A percentile compares a stretch with the other conserved stretches of the same genome.
These are phyloP conservation scores for Pinna nobilis DNA, from an alignment of 1,140 invertebrate species.

Conservation along the genomic window DNA sequence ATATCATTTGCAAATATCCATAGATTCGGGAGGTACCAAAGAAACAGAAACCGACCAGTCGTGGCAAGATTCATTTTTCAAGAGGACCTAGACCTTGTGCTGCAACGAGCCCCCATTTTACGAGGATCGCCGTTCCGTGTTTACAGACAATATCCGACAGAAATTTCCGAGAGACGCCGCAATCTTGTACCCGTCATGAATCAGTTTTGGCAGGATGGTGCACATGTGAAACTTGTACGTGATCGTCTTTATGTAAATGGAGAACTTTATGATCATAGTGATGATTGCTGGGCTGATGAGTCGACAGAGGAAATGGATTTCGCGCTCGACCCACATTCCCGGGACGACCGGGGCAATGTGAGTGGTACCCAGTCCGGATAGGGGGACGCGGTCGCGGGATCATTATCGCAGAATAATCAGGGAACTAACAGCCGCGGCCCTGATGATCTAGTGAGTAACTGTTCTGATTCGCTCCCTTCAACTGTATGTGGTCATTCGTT, in stretches of 20 bases:
- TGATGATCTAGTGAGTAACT: too few species aligned
- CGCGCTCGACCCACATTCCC: not conserved
- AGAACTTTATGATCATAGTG: not conserved
- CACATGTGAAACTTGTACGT: not conserved
- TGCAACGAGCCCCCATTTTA: not conserved
- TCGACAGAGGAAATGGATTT: not conserved
- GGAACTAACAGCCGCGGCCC: not conserved
- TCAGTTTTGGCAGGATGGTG: not conserved
- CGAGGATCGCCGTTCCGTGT: not conserved
- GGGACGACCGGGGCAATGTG: not conserved
- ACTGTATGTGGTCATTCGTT: too few species aligned
- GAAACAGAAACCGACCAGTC: slow-evolving; percentile 4
- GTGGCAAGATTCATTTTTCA: slow-evolving; percentile 18
- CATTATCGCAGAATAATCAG: not conserved
- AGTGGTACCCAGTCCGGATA: too few species aligned
- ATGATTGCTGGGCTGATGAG: not conserved
- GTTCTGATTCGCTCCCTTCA: too few species aligned
- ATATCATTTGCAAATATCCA: slow-evolving; percentile 17
- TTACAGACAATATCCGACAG: not conserved
- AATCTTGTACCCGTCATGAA: not conserved
- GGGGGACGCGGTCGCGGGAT: not conserved
- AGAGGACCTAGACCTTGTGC: not conserved
- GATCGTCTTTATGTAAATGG: slow-evolving; percentile 5
- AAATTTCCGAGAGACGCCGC: not conserved
- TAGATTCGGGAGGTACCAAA: not conserved